Base-by-base conservation (phyloP, 2,113 vertebrate species). In the Dicaeum eximium region DNA sequence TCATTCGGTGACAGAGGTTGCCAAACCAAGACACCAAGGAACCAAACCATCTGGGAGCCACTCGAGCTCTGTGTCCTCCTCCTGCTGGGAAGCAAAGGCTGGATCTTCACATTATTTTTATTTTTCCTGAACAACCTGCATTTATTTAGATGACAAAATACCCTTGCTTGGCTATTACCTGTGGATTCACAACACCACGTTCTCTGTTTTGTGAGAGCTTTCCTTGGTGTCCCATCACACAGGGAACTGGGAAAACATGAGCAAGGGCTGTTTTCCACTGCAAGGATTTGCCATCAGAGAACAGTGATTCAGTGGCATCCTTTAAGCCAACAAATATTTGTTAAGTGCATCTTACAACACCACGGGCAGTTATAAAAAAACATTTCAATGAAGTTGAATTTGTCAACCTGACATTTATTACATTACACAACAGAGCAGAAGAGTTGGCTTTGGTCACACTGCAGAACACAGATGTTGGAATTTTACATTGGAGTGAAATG, bases 271-370 rank as follows among this genome's bases (percentile, higher is more conserved):
- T 79, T 93, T 89, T 58, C 73, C 48, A 20, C 38, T 14, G 22
- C 15, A 22, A 37, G 31, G 15, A 16, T 66, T 89, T 91, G 42
- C 84, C 77, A 86, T 89, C 69, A 78, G 42, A 92, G 60, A 84
- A 8, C 17, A 4, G 7, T 48, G 60, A 80, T 78, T 86, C 84
- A 78, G 12, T 9, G n/a, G 22, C 30, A 67, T 47, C 44, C 27
- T 35, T 69, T 45, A 60, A 91, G 83, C 25, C 37, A 84, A 64
- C 18, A 47, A 17, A 25, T 78, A 85, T 91, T 90, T 84, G 50
- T 69, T 54, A 79, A 81, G 82, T 54, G 42, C 44, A 62, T 93
- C 85, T 93, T 93, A 74, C 73, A 90, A 67, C 88, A 95, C 60
- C 64, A 27, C 0, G 1, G 35, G 30, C 47, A 62, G 9, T 51